Percentiles rank a stretch among this genome's conserved stretches.
phyloP scores from a whole-genome alignment of 2,797 vertebrate species.

The Nannoperca obscura region DNA sequence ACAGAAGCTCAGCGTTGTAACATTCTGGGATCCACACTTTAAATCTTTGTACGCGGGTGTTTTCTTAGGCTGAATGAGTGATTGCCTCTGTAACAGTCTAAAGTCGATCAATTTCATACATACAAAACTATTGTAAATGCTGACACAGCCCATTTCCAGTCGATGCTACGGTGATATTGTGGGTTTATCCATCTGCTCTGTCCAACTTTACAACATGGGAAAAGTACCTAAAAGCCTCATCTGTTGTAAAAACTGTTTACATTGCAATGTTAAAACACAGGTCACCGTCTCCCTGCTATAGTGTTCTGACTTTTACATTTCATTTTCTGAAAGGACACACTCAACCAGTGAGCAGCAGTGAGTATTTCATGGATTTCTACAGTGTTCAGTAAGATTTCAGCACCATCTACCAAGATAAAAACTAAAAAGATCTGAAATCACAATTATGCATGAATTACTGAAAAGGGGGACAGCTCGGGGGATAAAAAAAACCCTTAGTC shows the following conservation, averaged over 20 bases:
- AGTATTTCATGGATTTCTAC: conserved; percentile 56
- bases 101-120: conserved; percentile 40
- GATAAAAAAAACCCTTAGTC: neutral
- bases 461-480: conserved; percentile 3
- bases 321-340: conserved; percentile 64
- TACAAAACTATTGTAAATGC: conserved; percentile 34
- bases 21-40: conserved; percentile 1
- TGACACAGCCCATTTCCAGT: conserved; percentile 44
- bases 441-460: conserved; percentile 29
- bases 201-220: conserved; percentile 14
- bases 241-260: conserved; percentile 29
- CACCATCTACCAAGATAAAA: conserved; percentile 46
- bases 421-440: conserved; percentile 45
- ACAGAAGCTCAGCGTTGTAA: conserved; percentile 8
- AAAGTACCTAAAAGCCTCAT: conserved; percentile 9
- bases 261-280: conserved; percentile 48
- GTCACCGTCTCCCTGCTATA: conserved; percentile 59
- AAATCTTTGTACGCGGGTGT: neutral
- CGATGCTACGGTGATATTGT: conserved; percentile 26
- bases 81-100: conserved; percentile 13
- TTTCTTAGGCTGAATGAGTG: conserved; percentile 7
- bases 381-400: conserved; percentile 63
- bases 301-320: conserved; percentile 11
- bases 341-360: conserved; percentile 84
- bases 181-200: conserved; percentile 13